These are phyloP conservation scores for Apamea crenata DNA, from an alignment of 2,888 invertebrate genomes.

Conservation along the genomic window DNA sequence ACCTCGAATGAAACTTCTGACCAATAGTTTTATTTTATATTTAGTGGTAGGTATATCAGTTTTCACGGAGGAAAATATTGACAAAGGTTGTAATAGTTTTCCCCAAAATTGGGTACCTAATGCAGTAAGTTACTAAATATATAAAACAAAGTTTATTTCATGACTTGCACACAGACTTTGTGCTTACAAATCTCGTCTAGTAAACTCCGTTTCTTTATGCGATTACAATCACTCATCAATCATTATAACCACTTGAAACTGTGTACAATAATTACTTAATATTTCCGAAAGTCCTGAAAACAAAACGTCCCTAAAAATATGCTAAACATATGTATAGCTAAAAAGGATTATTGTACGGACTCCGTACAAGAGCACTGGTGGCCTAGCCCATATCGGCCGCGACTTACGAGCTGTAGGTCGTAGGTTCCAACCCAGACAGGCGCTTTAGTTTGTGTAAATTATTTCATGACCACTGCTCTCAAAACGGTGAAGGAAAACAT, in stretches of 20 bases:
- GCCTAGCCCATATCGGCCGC: too few species aligned
- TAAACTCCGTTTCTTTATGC: background rate
- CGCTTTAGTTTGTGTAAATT: too few species aligned
- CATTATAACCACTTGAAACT: conserved; percentile 30
- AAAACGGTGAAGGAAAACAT: too few species aligned
- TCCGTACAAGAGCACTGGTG: background rate
- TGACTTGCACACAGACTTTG: background rate
- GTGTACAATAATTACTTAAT: conserved; percentile 22
- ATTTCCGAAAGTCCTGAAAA: conserved; percentile 21
- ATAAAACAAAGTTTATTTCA: background rate
- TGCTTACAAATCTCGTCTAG: background rate
- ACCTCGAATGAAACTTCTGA: background rate
- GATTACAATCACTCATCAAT: conserved; percentile 34
- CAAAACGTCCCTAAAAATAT: conserved; percentile 13
- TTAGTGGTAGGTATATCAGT: background rate
- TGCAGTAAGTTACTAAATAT: background rate
- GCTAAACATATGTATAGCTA: conserved; percentile 1
- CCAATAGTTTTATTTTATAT: background rate
- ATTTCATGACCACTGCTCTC: too few species aligned
- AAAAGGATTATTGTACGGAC: background rate
- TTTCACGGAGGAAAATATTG: background rate
- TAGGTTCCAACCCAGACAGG: too few species aligned
- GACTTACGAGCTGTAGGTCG: too few species aligned
- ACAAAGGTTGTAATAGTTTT: background rate
- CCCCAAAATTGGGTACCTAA: background rate